Evolutionary conservation across 1,140 invertebrate genomes (phyloP).

Genomic region (Tetramorium parvispinum): DNA sequence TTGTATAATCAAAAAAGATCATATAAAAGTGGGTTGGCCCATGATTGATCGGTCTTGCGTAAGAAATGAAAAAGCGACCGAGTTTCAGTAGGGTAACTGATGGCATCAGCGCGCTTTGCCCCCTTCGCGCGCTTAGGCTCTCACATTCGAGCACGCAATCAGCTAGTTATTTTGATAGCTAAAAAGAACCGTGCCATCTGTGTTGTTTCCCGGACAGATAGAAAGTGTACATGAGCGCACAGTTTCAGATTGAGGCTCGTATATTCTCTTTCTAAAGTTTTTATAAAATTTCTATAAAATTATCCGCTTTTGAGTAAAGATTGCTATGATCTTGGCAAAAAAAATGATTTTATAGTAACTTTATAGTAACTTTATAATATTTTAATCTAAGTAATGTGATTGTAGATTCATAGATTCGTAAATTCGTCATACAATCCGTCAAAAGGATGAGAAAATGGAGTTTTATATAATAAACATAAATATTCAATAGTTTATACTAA

Average conservation of each 20-base stretch:
- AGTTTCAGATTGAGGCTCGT: not conserved
- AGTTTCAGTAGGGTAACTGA: constrained; percentile 45
- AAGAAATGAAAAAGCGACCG: constrained; percentile 48
- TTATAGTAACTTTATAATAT: not conserved
- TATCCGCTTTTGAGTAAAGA: not conserved
- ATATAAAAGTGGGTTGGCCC: not conserved
- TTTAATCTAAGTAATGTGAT: not conserved
- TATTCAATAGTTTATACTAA: not conserved
- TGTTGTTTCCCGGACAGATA: constrained; percentile 61
- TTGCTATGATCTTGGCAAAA: not conserved
- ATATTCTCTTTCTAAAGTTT: not conserved
- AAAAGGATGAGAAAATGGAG: not conserved
- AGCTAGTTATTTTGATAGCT: constrained; percentile 73
- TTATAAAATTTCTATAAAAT: not conserved
- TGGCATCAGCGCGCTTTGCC: constrained; percentile 38
- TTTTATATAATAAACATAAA: not conserved
- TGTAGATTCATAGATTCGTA: not conserved
- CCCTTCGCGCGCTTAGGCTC: constrained; percentile 36
- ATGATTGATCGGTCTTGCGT: constrained; percentile 49
- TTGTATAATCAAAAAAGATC: constrained; percentile 5
- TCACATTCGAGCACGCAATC: constrained; percentile 69
- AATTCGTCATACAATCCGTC: too few relatives aligned
- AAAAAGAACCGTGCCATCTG: constrained; percentile 62
- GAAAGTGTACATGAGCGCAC: constrained; percentile 38
- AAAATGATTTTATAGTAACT: not conserved